Base-by-base conservation (phyloP, 1,140 invertebrate species). In the Aphelenchoides avenae region DNA sequence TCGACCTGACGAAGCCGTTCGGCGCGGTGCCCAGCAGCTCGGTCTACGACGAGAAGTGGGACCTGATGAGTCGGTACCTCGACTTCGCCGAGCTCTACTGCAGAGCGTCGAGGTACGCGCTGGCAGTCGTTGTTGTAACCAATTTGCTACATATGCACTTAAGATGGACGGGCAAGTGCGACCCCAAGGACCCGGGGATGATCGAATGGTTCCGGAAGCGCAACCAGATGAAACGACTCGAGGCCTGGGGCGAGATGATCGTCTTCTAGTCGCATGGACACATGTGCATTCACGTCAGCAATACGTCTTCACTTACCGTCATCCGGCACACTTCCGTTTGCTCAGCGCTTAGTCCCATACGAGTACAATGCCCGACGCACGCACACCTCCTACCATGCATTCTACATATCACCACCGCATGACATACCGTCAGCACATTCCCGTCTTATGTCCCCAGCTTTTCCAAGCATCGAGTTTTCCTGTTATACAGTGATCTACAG, bases 121-220 rank as follows among this genome's bases (percentile, higher is more conserved):
- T 37, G 20, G 31, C 5, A 11, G 22, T 52, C 15, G 20, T 1
- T 15, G 46, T 44, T 22, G 9, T 48, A 20, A 18, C 24, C 18
- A 5, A 29, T 24, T 41, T 29, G 20, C 13, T 18, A 5, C 13
- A 27, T 11, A 46, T 39, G n/a, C 26, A 15, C 46, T 68, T 36
- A 11, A 75, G 71, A 50, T 74, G 62, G 56, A 57, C 52, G 3
- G 72, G 74, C 13, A 77, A 68, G 44, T 75, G 72, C 31, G 71
- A 75, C 39, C 72, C 72, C 1, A 52, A 68, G 15, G 52, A 55
- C 46, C 46, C 61, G 7, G 64, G 63, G 40, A 76, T 75, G 72
- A 53, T 53, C 34, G 61, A 40, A 4, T 75, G 75, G 65, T 76
- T 75, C 48, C 43, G 60, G 27, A 39, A 40, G 11, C 57, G 57